A percentile compares a stretch with the other conserved stretches of the same genome.
These are phyloP conservation scores for Hyles euphorbiae DNA, from an alignment of 1,140 invertebrate species.

Conservation along the genomic window DNA sequence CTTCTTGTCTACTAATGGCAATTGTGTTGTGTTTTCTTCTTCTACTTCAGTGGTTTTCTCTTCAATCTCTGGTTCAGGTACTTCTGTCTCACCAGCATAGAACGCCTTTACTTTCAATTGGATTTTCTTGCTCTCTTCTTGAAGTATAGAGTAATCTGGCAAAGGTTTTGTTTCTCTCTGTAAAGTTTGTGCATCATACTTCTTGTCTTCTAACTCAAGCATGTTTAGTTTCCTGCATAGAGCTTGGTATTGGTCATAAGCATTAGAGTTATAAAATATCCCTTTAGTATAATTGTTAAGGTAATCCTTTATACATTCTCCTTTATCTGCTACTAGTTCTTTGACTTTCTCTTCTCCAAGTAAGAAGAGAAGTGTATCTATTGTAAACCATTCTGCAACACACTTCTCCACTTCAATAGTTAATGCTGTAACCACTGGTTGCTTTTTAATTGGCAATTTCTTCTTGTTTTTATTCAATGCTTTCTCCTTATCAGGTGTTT, in stretches of 20 bases:
- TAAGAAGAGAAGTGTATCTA: conserved; percentile 76
- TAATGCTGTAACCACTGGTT: conserved; percentile 43
- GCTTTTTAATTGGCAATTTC: conserved; percentile 37
- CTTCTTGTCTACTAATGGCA: conserved; percentile 76
- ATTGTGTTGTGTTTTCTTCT: conserved; percentile 49
- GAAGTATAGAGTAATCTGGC: conserved; percentile 75
- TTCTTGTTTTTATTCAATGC: conserved; percentile 19
- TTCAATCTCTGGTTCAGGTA: conserved; percentile 41
- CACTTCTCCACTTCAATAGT: conserved; percentile 73
- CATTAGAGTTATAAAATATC: conserved; percentile 57
- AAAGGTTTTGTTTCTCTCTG: conserved; percentile 71
- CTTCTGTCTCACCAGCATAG: conserved; percentile 59
- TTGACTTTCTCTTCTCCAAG: conserved; percentile 76
- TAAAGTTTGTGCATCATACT: conserved; percentile 61
- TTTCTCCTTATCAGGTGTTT: conserved; percentile 4
- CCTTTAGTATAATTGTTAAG: conserved; percentile 68
- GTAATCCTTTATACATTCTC: conserved; percentile 72
- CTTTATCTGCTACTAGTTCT: conserved; percentile 75
- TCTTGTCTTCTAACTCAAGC: conserved; percentile 74
- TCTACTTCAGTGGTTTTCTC: conserved; percentile 32
- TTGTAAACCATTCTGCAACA: conserved; percentile 77
- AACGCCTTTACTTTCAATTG: conserved; percentile 77
- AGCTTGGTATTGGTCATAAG: conserved; percentile 73
- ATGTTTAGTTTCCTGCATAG: conserved; percentile 76
- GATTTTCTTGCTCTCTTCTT: conserved; percentile 76